phyloP scores from a whole-genome alignment of 2,888 invertebrate species.

The Patella ulyssiponensis region DNA sequence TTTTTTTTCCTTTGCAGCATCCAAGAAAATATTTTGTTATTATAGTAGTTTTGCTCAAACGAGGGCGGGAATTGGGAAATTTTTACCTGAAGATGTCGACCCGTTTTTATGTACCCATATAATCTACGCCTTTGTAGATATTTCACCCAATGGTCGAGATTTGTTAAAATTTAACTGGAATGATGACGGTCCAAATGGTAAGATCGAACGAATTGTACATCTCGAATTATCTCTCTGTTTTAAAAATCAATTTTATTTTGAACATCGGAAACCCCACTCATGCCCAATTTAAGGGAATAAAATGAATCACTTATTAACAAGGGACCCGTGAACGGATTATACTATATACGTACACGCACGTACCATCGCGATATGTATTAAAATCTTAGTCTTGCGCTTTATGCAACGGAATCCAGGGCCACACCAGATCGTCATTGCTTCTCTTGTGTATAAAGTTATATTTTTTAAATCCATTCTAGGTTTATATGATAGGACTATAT shows the following conservation, averaged over 20 bases:
- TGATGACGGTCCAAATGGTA: conserved; percentile 36
- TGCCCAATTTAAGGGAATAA: no score
- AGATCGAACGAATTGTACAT: background rate
- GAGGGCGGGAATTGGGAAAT: conserved; percentile 84
- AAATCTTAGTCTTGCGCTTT: no score
- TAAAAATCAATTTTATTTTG: no score
- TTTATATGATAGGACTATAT: conserved; percentile 83
- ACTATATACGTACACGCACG: no score
- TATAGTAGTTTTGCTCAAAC: conserved; percentile 99
- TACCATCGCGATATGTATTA: no score
- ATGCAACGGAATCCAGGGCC: no score
- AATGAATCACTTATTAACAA: no score
- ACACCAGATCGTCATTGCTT: no score
- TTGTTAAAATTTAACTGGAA: conserved; percentile 40
- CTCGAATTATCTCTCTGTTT: no score
- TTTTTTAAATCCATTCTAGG: conserved; percentile 32
- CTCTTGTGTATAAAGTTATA: no score
- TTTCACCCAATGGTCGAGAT: conserved; percentile 79
- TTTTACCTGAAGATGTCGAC: conserved; percentile 90
- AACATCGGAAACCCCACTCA: no score
- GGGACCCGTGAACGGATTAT: no score
- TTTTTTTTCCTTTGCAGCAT: background rate
- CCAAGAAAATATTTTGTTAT: conserved; percentile 80
- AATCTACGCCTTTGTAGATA: conserved; percentile 96
- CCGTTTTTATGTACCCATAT: conserved; percentile 96